Evolutionary conservation across 2,113 vertebrate species (phyloP).

Genomic region (Cygnus buccinator): DNA sequence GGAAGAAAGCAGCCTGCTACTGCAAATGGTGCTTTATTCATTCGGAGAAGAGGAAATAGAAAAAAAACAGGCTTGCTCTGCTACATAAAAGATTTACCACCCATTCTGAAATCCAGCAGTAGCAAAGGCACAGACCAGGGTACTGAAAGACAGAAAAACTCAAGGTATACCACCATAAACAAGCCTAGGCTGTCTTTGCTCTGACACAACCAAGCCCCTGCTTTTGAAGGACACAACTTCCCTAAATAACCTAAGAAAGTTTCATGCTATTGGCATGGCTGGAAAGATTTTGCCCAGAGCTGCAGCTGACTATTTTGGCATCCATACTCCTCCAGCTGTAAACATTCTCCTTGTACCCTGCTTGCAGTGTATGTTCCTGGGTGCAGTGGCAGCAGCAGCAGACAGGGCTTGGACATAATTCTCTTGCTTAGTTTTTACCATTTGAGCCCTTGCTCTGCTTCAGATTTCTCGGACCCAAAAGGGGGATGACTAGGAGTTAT

Average conservation of each 20-base stretch:
- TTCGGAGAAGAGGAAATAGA: not conserved
- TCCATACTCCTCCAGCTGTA: not conserved
- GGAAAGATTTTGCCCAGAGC: not conserved
- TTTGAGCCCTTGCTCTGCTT: not conserved
- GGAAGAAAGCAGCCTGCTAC: not conserved
- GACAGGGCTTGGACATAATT: not conserved
- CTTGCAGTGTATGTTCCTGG: not conserved
- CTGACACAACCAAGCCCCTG: not conserved
- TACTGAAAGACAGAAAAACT: not conserved
- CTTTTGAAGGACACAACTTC: not conserved
- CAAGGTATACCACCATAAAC: not conserved
- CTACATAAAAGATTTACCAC: not conserved
- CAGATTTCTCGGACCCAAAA: not conserved
- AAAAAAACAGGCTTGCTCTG: not conserved
- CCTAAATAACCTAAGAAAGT: not conserved
- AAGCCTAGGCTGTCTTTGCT: not conserved
- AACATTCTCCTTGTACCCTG: not conserved
- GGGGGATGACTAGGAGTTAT: not conserved
- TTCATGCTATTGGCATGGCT: not conserved
- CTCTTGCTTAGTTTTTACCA: not conserved
- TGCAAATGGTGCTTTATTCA: not conserved
- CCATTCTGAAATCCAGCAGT: not conserved
- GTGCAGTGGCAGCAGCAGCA: not conserved
- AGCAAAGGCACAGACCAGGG: not conserved
- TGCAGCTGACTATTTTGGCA: constrained; percentile 13